Evolutionary conservation across 2,888 invertebrate genomes (phyloP).

Genomic region (Bimastos eiseni): DNA sequence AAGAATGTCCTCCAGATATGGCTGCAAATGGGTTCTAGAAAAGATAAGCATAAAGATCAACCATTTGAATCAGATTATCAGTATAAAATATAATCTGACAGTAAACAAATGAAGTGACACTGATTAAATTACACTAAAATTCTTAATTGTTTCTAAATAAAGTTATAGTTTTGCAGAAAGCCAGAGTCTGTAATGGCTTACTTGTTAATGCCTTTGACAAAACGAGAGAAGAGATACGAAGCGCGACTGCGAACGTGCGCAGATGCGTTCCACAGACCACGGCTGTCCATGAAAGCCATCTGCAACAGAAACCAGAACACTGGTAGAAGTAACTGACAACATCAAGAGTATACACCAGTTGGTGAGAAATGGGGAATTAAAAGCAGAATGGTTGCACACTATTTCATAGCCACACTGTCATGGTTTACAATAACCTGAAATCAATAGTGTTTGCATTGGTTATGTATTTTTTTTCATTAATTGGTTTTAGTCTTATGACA

Average conservation of each 20-base stretch:
- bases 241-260: constrained; percentile 66
- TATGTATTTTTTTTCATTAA: background rate
- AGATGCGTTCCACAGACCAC: constrained; percentile 64
- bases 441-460: background rate
- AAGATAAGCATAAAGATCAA: background rate
- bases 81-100: background rate
- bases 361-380: background rate
- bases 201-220: constrained; percentile 66
- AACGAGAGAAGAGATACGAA: constrained; percentile 67
- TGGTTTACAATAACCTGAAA: background rate
- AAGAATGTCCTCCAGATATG: constrained; percentile 65
- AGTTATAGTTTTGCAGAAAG: background rate
- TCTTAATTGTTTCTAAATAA: background rate
- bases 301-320: constrained; percentile 38
- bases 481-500: no score
- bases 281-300: constrained; percentile 65
- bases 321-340: background rate
- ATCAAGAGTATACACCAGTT: background rate
- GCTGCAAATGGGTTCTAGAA: constrained; percentile 60
- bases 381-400: background rate
- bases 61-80: background rate
- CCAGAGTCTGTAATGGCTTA: constrained; percentile 54
- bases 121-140: background rate
- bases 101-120: background rate
- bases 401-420: background rate